These are phyloP conservation scores for Scatophagus argus DNA, from an alignment of 2,113 vertebrate genomes.

Conservation along the genomic window DNA sequence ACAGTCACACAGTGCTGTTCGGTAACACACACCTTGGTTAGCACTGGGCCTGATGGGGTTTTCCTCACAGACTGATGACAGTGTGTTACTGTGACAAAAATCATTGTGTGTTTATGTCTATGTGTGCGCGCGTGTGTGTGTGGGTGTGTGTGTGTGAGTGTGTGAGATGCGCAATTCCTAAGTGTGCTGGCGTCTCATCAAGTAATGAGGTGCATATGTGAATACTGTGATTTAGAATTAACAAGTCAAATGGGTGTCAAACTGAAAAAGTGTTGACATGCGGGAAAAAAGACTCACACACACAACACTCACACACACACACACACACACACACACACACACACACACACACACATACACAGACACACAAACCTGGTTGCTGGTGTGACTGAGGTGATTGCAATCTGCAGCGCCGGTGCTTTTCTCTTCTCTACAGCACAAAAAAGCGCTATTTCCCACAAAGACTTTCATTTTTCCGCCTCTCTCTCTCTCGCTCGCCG, in stretches of 20 bases:
- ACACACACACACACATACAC: background rate
- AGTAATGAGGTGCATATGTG: slow-evolving; percentile 69
- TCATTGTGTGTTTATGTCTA: background rate
- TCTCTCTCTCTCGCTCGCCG: background rate
- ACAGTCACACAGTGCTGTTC: slow-evolving; percentile 42
- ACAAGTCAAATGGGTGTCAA: slow-evolving; percentile 61
- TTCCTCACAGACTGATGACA: slow-evolving; percentile 54
- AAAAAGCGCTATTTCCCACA: slow-evolving; percentile 17
- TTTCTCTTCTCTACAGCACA: slow-evolving; percentile 23
- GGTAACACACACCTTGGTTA: slow-evolving; percentile 46
- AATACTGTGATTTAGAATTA: slow-evolving; percentile 61
- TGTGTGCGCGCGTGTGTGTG: background rate
- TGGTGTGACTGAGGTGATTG: slow-evolving; percentile 47
- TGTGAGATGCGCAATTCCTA: slow-evolving; percentile 34
- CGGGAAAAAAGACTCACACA: slow-evolving; percentile 31
- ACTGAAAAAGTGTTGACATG: slow-evolving; percentile 53
- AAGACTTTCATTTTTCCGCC: background rate
- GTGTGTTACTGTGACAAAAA: slow-evolving; percentile 34
- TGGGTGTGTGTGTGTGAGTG: slow-evolving; percentile 14
- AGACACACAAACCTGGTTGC: slow-evolving; percentile 17
- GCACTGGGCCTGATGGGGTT: slow-evolving; percentile 52
- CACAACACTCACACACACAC: background rate
- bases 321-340: slow-evolving; percentile 2
- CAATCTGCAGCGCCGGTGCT: slow-evolving; percentile 42
- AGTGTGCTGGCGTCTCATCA: slow-evolving; percentile 59